Conservation (phyloP, 2,113 vertebrate species). For the Mohoua ochrocephala region DNA sequence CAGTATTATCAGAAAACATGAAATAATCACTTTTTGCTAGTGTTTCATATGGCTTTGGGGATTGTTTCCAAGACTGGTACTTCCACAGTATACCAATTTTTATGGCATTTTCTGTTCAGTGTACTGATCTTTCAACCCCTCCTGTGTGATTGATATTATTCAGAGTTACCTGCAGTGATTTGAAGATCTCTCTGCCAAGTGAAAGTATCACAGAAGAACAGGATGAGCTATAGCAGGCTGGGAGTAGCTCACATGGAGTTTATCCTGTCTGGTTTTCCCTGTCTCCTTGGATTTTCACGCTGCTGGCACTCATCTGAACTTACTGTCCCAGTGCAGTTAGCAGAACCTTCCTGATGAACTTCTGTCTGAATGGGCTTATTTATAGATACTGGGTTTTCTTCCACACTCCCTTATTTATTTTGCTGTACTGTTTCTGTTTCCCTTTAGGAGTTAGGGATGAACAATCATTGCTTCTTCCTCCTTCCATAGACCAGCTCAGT, state of each 20-base stretch:
- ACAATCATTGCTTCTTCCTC: neutral
- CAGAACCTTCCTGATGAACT: neutral
- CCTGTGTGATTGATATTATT: neutral
- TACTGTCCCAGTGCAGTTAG: neutral
- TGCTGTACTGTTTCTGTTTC: neutral
- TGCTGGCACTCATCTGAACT: neutral
- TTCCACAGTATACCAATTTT: neutral
- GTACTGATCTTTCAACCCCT: neutral
- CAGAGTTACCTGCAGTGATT: neutral
- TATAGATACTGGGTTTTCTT: neutral
- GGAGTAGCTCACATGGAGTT: neutral
- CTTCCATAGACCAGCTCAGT: neutral
- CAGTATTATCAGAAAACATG: neutral
- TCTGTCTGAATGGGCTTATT: neutral
- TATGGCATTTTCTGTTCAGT: neutral
- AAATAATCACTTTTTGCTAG: neutral
- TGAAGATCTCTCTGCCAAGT: neutral
- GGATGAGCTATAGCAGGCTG: neutral
- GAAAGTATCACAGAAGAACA: neutral
- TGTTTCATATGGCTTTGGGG: neutral
- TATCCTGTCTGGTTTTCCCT: neutral
- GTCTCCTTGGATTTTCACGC: neutral
- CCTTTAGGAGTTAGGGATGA: neutral
- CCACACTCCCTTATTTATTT: neutral
- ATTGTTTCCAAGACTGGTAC: neutral